Evolutionary conservation across 1,140 invertebrate species (phyloP).

Genomic region (Heliconius congener): DNA sequence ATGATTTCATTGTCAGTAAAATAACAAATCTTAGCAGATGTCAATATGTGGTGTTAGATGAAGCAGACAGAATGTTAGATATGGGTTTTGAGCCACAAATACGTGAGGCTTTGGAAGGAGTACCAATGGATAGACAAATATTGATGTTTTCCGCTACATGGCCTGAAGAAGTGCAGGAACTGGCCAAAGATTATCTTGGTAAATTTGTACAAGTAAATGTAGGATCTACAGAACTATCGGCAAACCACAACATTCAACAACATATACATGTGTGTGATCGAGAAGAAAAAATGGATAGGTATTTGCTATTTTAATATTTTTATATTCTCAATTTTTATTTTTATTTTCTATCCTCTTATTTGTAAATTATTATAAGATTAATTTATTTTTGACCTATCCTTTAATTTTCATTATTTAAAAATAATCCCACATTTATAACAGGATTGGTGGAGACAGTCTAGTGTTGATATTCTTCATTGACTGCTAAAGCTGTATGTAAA

Average conservation of each 20-base stretch:
- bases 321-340: not conserved
- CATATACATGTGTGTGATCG: conserved; percentile 91
- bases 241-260: conserved; percentile 96
- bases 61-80: conserved; percentile 95
- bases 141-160: conserved; percentile 89
- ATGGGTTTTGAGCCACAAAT: conserved; percentile 99
- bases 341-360: too few relatives aligned
- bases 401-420: too few relatives aligned
- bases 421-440: too few relatives aligned
- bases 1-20: conserved; percentile 95
- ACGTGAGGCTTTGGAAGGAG: conserved; percentile 92
- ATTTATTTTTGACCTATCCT: too few relatives aligned
- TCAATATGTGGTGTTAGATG: conserved; percentile 85
- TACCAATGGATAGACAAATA: conserved; percentile 72
- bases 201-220: conserved; percentile 90
- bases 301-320: conserved; percentile 28
- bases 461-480: too few relatives aligned
- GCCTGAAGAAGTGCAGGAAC: conserved; percentile 88
- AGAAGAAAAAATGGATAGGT: conserved; percentile 84
- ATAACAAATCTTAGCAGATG: conserved; percentile 93
- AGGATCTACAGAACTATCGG: conserved; percentile 87
- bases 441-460: too few relatives aligned
- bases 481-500: too few relatives aligned
- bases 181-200: conserved; percentile 89
- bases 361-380: too few relatives aligned